Base-by-base conservation (phyloP, 2,888 invertebrate species). In the Eilema depressum region DNA sequence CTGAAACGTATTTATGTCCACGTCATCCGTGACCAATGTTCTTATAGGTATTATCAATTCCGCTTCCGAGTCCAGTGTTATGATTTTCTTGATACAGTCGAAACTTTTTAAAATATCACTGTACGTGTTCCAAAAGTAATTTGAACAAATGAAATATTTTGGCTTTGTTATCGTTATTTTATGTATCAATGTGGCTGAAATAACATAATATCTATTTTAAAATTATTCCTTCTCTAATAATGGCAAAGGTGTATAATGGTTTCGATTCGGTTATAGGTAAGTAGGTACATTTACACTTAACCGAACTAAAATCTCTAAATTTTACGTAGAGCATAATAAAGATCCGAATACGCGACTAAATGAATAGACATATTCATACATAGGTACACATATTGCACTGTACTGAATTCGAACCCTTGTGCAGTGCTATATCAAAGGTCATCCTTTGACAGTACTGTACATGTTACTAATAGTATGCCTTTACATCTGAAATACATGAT, bases 101-200 rank as follows among this genome's bases (percentile, higher is more conserved):
- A 86, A 86, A 69, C 80, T 79, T 75, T 85, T 79, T 57, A 92
- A 75, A 65, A 88, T 77, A n/a, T 89, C 87, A 30, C 81, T 82
- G 77, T 90, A 91, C 28, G 89, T 93, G 57, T 93, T 88, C 74
- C 96, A 87, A 23, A 96, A 96, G 4, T 88, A 79, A 60, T 91
- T 89, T 0, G 97, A 97, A 69, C 96, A 96, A 83, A 97, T 96
- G 68, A 97, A 96, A 64, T 96, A 90, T 85, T 96, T 96, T 47
- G 97, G 97, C 79, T 96, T 96, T 0, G 97, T 96, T 69, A 97
- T 92, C 69, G 92, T 95, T 26, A 97, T 85, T 23, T 96, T 96
- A 87, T 97, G 97, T 82, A 95, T 91, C 3, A 97, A 87, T 87
- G 96, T 96, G 75, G 95, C 97, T 97, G 89, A 66, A 53, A 53